Evolutionary conservation across 2,888 invertebrate genomes (phyloP), one percentile per base, ranked within the genome.

Genomic region (Erebia epiphron): DNA sequence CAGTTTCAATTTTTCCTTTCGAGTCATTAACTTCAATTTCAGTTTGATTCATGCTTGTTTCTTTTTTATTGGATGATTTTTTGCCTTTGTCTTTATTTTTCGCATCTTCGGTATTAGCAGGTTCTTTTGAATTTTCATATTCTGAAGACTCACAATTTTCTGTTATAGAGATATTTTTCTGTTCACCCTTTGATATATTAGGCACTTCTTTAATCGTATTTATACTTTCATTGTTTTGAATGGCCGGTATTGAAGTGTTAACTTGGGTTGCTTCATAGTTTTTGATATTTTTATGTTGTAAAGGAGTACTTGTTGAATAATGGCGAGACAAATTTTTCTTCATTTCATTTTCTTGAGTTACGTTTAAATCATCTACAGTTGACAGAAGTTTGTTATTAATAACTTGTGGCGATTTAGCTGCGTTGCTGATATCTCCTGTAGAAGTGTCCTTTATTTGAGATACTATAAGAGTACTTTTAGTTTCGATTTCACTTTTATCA

Each of bases 261-360:
- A 86, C 83, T 73, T 85, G 83, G 72, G 86, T 78, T 43, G 75
- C 81, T 63, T 67, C 52, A 35, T 85, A 67, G 71, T 85, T 89
- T 75, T 83, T 80, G 2, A 82, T 66, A 14, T 79, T 72, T 76
- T 89, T 90, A 70, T 89, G 84, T 75, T 88, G 90, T 46, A 91
- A 79, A 63, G 92, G 91, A 18, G 92, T 92, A 76, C 90, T 90
- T 67, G 90, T 90, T n/a, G 79, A 84, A 78, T 86, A 89, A 69
- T 82, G 84, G 13, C 80, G 70, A 4, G 84, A 85, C 1, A 80
- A 46, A 66, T 84, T 87, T 66, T 84, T 85, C 46, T 81, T 80
- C 14, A 46, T 68, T 49, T 75, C 75, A 70, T 82, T 83, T 67
- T 80, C 80, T 77, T 82, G 82, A 18, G 75, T 75, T 46, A 73